Conservation (phyloP, 2,888 invertebrate species). For the Drosophila mayaguana region DNA sequence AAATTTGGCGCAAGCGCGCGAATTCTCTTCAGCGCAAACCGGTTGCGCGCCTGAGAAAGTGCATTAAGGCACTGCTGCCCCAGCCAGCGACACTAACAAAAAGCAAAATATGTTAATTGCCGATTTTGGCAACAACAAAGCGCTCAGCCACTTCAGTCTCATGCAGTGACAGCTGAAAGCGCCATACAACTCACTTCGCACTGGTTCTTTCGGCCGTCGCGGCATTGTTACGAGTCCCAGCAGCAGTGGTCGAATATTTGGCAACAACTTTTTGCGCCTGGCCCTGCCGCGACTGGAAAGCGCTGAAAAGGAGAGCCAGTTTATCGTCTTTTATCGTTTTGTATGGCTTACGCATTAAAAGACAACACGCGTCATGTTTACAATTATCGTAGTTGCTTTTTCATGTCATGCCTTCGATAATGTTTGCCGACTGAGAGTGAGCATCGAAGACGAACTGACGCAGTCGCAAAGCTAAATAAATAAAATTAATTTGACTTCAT, state of each 20-base stretch:
- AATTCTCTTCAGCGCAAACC: conserved; percentile 69
- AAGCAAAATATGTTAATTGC: conserved; percentile 71
- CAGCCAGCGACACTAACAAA: conserved; percentile 16
- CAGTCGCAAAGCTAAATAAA: not conserved
- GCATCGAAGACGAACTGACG: conserved; percentile 6
- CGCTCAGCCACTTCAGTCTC: conserved; percentile 22
- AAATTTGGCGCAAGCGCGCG: conserved; percentile 67
- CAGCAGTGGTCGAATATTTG: conserved; percentile 59
- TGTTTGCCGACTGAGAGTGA: conserved; percentile 27
- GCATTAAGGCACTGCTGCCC: conserved; percentile 63
- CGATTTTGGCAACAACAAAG: conserved; percentile 55
- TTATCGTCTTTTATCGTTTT: conserved; percentile 1
- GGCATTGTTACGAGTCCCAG: conserved; percentile 53
- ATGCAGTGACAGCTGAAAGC: conserved; percentile 34
- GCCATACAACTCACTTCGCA: conserved; percentile 53
- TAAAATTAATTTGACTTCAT: not conserved
- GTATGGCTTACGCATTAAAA: conserved; percentile 7
- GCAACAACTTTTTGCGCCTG: conserved; percentile 58
- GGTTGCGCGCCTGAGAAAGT: conserved; percentile 72
- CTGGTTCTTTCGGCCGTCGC: conserved; percentile 56
- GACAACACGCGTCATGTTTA: conserved; percentile 42
- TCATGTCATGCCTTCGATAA: conserved; percentile 44
- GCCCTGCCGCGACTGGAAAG: conserved; percentile 55
- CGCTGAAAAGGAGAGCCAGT: conserved; percentile 34
- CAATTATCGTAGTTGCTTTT: conserved; percentile 24